phyloP scores from a whole-genome alignment of 2,797 vertebrate genomes.

The Threskiornis aethiopicus region DNA sequence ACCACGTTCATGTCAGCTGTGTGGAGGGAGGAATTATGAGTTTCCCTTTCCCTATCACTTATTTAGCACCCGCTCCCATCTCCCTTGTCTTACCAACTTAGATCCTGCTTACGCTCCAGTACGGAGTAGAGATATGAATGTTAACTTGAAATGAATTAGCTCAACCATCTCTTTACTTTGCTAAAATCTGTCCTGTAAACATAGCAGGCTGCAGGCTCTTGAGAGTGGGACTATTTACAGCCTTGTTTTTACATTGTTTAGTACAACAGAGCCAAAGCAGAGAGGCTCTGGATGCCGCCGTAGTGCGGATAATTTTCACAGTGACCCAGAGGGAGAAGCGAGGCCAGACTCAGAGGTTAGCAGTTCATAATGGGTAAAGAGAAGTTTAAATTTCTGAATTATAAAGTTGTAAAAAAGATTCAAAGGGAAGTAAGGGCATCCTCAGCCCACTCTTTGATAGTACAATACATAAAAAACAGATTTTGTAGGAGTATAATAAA shows the following conservation, averaged over 20 bases:
- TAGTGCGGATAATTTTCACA: neutral
- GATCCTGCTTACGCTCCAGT: accelerated
- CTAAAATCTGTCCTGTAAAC: slow-evolving; percentile 5
- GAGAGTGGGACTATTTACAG: slow-evolving; percentile 1
- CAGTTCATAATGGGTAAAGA: neutral
- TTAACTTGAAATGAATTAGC: neutral
- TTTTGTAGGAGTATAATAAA: slow-evolving; percentile 69
- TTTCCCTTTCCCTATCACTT: neutral
- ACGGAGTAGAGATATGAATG: neutral
- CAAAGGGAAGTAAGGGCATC: slow-evolving; percentile 34
- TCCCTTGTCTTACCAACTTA: neutral
- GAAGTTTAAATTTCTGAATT: slow-evolving; percentile 57
- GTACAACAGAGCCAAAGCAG: neutral
- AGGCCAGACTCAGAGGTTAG: neutral
- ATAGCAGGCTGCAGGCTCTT: neutral
- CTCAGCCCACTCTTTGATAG: slow-evolving; percentile 21
- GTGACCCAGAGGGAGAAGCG: neutral
- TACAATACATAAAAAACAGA: slow-evolving; percentile 16
- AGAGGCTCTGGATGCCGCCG: neutral
- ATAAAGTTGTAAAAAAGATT: slow-evolving; percentile 61
- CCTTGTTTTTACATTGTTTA: neutral
- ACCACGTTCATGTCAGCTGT: neutral
- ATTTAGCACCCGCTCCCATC: neutral
- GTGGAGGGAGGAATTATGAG: neutral
- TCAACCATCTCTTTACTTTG: neutral